These are phyloP conservation scores for Menura novaehollandiae DNA, from an alignment of 2,113 vertebrate species.

Conservation along the genomic window DNA sequence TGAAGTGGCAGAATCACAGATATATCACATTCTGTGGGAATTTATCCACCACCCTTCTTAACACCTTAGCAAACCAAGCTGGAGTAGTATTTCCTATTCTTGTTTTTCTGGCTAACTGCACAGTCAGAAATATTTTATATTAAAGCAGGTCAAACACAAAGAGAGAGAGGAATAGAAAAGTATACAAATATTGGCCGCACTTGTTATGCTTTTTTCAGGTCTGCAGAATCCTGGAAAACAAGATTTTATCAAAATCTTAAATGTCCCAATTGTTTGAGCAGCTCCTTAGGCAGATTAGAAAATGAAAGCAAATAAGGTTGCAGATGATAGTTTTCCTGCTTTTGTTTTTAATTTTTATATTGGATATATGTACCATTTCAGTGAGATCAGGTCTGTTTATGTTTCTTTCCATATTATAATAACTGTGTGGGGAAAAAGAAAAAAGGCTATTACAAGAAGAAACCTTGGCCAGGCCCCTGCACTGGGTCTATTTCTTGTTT, in stretches of 20 bases:
- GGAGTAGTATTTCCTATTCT: constrained; percentile 3
- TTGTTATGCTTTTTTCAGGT: not conserved
- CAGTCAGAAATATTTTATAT: not conserved
- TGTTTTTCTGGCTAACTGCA: not conserved
- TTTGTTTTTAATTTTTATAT: not conserved
- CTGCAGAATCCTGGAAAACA: not conserved
- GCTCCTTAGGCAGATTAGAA: not conserved
- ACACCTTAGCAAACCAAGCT: not conserved
- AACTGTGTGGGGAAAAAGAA: not conserved
- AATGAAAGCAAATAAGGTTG: not conserved
- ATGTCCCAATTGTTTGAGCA: not conserved
- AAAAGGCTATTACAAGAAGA: not conserved
- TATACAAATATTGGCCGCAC: not conserved
- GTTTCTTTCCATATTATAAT: not conserved
- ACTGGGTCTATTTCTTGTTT: not conserved
- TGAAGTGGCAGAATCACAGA: constrained; percentile 2
- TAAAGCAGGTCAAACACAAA: not conserved
- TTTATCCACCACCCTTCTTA: not conserved
- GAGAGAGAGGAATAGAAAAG: not conserved
- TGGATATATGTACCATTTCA: not conserved
- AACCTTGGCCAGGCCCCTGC: not conserved
- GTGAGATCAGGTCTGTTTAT: not conserved
- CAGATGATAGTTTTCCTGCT: not conserved
- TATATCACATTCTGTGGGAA: not conserved
- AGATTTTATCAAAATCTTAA: constrained; percentile 24